Evolutionary conservation across 2,797 vertebrate species (phyloP), one percentile per base, ranked within the genome.

Genomic region (Gorsachius magnificus): DNA sequence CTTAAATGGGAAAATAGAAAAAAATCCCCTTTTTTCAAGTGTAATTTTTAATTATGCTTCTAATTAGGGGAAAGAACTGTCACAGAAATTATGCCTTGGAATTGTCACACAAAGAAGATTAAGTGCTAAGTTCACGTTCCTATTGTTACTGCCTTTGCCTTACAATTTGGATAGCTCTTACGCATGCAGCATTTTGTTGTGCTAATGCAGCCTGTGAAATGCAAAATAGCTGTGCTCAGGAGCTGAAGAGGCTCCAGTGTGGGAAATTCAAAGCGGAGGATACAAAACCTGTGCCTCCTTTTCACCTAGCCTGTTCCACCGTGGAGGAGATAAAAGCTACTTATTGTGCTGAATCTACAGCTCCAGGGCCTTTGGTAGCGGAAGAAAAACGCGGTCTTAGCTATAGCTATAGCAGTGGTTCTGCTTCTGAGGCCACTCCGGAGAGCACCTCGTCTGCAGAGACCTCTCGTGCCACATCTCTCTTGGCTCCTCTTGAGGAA

Each of bases 11-110:
- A n/a, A 69, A 74, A 57, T 2, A 26, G 17, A 3, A 5, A 21
- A 43, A 43, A 63, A 69, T 11, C 38, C 38, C 11, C 16, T 14
- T 33, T 36, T 65, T 53, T 35, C 0, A 46, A 56, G 54, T 22
- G 10, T 68, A n/a, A 45, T 78, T 96, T 93, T 95, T 87, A 93
- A 94, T 94, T 93, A 79, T 1, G 38, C 26, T 50, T 84, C 46
- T 84, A 64, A 94, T 92, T 92, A 96, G 53, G 31, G 57, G 43
- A 28, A 13, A 33, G 76, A 91, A 35, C 74, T 87, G 90, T 75
- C 91, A 82, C 2, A 1, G 58, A 93, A 92, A 94, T 90, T 15
- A 84, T 36, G 86, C 54, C 74, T 92, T 83, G 20, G 18, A 43
- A 12, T 46, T 92, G 87, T 82, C 70, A 71, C 41, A 43, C 0